Percentiles rank a stretch among this genome's conserved stretches.
These are phyloP conservation scores for Geotrypetes seraphini DNA, from an alignment of 2,797 vertebrate genomes.

Conservation along the genomic window DNA sequence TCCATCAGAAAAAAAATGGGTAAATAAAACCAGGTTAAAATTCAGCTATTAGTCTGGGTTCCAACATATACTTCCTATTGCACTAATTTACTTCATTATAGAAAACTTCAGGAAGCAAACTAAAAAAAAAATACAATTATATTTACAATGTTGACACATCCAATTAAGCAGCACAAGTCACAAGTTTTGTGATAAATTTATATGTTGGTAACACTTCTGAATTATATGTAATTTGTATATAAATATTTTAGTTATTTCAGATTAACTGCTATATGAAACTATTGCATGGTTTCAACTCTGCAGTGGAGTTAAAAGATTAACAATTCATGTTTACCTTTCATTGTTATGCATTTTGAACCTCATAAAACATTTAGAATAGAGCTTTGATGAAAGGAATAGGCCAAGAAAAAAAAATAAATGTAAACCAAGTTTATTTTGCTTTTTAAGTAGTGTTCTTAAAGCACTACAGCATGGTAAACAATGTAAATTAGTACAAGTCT, in stretches of 20 bases:
- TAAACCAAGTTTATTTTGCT: slow-evolving; percentile 95
- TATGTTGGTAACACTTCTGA: no score
- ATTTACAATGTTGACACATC: slow-evolving; percentile 13
- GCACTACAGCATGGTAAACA: slow-evolving; percentile 97
- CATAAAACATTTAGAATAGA: no score
- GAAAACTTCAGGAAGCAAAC: slow-evolving; percentile 20
- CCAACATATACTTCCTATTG: slow-evolving; percentile 9
- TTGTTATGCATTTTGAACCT: no score
- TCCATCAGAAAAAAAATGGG: slow-evolving; percentile 1
- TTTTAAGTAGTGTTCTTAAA: slow-evolving; percentile 87
- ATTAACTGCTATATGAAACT: slow-evolving; percentile 19
- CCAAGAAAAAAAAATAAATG: slow-evolving; percentile 69
- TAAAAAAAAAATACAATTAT: slow-evolving; percentile 34
- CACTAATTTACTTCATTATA: slow-evolving; percentile 8
- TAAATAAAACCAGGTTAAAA: slow-evolving; percentile 8
- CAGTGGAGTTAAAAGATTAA: slow-evolving; percentile 3
- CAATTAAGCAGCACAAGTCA: no score
- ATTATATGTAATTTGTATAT: slow-evolving; percentile 2
- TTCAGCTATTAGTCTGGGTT: slow-evolving; percentile 5
- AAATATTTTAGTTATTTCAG: slow-evolving; percentile 7
- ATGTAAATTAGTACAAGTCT: slow-evolving; percentile 96
- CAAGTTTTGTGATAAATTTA: background rate
- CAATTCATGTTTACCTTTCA: no score
- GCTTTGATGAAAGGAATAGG: slow-evolving; percentile 46
- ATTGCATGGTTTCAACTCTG: background rate